Conservation (phyloP, 2,888 invertebrate genomes). For the Lasioglossum marginatum region DNA sequence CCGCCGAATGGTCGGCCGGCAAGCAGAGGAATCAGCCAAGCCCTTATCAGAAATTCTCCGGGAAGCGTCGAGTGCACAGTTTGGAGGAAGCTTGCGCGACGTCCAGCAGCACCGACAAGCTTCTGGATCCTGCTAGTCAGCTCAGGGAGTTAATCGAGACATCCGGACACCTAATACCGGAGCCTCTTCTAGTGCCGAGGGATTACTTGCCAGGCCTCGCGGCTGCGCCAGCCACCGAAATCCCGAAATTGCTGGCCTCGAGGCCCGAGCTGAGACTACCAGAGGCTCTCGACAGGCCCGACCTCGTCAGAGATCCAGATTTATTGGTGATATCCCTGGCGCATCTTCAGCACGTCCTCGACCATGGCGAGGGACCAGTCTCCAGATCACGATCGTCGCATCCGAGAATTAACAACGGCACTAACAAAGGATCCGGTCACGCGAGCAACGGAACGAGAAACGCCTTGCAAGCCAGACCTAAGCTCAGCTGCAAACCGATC, state of each 20-base stretch:
- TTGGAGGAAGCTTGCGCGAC: conserved; percentile 58
- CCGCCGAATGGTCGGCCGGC: conserved; percentile 67
- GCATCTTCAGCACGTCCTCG: conserved; percentile 87
- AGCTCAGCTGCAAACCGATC: conserved; percentile 82
- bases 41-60: conserved; percentile 52
- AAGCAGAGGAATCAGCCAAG: conserved; percentile 45
- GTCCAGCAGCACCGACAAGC: conserved; percentile 69
- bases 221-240: conserved; percentile 90
- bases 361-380: conserved; percentile 78
- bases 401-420: conserved; percentile 49
- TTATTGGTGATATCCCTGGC: conserved; percentile 91
- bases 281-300: conserved; percentile 90
- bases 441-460: conserved; percentile 52
- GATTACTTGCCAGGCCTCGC: conserved; percentile 90
- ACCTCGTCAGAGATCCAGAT: conserved; percentile 91
- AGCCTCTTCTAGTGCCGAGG: conserved; percentile 92
- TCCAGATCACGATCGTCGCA: conserved; percentile 63
- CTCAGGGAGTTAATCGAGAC: conserved; percentile 89
- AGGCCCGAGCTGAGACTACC: conserved; percentile 91
- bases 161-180: conserved; percentile 90
- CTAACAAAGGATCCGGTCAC: conserved; percentile 65
- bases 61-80: conserved; percentile 23
- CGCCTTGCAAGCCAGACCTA: conserved; percentile 71
- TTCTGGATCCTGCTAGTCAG: conserved; percentile 88
- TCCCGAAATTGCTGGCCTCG: conserved; percentile 90